These are phyloP conservation scores for Eleginops maclovinus DNA, from an alignment of 2,113 vertebrate genomes.

Conservation along the genomic window DNA sequence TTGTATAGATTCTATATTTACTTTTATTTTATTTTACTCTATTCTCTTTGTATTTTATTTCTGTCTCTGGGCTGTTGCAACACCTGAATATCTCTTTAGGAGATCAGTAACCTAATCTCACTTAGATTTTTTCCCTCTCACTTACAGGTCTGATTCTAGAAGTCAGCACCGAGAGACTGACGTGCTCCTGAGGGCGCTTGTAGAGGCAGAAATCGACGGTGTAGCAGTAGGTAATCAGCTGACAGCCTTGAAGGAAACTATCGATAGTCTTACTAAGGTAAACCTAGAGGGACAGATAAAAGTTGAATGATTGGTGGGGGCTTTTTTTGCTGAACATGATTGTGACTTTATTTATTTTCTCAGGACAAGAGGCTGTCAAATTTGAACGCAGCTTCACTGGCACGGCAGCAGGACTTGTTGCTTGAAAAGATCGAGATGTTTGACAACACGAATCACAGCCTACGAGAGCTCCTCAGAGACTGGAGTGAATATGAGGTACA, in stretches of 20 bases:
- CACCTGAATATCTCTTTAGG: background rate
- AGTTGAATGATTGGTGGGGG: background rate
- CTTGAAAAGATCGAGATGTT: constrained; percentile 91
- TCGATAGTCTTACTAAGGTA: constrained; percentile 86
- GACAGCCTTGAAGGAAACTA: constrained; percentile 84
- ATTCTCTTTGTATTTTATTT: no score
- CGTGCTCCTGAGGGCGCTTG: constrained; percentile 87
- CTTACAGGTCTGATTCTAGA: constrained; percentile 72
- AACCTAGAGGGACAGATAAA: background rate
- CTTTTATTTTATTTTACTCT: no score
- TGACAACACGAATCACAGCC: constrained; percentile 88
- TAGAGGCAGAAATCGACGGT: constrained; percentile 91
- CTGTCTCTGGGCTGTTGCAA: background rate
- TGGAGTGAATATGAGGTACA: constrained; percentile 87
- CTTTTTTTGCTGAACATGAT: background rate
- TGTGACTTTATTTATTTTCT: background rate
- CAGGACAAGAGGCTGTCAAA: constrained; percentile 89
- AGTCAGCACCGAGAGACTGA: constrained; percentile 84
- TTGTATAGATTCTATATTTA: no score
- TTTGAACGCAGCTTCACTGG: constrained; percentile 83
- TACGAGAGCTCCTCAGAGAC: constrained; percentile 88
- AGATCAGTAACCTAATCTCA: background rate
- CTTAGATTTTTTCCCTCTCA: background rate
- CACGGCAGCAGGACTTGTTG: constrained; percentile 88
- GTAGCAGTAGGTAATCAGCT: constrained; percentile 91